phyloP scores from a whole-genome alignment of 1,140 invertebrate genomes.

The Drosophila cardini region DNA sequence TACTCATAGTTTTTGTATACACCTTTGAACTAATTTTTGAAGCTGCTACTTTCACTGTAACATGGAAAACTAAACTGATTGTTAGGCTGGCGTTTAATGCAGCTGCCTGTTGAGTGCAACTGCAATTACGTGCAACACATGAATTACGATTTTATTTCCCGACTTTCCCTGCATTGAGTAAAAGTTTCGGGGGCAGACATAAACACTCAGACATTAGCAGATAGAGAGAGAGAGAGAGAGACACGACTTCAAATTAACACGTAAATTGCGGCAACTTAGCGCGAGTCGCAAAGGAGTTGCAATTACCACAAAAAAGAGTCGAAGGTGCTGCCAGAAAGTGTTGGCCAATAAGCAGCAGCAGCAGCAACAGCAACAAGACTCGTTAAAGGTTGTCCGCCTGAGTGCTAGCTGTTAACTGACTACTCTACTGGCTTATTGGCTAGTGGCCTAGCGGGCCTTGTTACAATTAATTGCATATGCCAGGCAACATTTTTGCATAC shows the following conservation, averaged over 20 bases:
- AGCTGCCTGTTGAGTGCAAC: slow-evolving; percentile 47
- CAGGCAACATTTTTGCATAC: slow-evolving; percentile 77
- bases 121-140: slow-evolving; percentile 74
- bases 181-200: slow-evolving; percentile 56
- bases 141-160: slow-evolving; percentile 59
- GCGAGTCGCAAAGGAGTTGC: slow-evolving; percentile 52
- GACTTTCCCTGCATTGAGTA: slow-evolving; percentile 66
- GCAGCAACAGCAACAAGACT: slow-evolving; percentile 17
- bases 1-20: not conserved
- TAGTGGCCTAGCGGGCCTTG: slow-evolving; percentile 65
- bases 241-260: slow-evolving; percentile 80
- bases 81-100: slow-evolving; percentile 22
- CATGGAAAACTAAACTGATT: slow-evolving; percentile 7
- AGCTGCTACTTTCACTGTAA: slow-evolving; percentile 38
- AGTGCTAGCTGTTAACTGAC: slow-evolving; percentile 1
- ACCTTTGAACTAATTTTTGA: slow-evolving; percentile 12
- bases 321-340: slow-evolving; percentile 48
- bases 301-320: slow-evolving; percentile 22
- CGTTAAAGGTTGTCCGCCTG: slow-evolving; percentile 65
- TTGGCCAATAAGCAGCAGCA: slow-evolving; percentile 28
- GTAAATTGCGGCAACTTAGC: slow-evolving; percentile 79
- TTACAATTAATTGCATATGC: slow-evolving; percentile 82
- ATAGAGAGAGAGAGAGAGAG: slow-evolving; percentile 27
- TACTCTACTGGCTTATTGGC: slow-evolving; percentile 9
- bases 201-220: slow-evolving; percentile 45